Evolutionary conservation across 2,888 invertebrate species (phyloP), one percentile per base, ranked within the genome.

Genomic region (Ormyrus thymus): DNA sequence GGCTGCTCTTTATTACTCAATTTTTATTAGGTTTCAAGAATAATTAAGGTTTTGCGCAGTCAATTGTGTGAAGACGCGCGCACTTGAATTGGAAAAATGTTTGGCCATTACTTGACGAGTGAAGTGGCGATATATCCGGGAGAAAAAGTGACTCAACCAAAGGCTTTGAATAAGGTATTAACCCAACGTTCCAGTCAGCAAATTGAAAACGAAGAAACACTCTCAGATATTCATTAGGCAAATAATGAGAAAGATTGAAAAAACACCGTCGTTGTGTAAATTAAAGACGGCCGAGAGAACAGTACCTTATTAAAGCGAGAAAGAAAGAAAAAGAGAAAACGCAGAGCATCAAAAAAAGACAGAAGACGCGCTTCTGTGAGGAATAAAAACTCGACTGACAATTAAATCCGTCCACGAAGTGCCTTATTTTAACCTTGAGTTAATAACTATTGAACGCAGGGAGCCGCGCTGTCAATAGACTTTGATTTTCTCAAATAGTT

Each of bases 211-310:
- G 61, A 69, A 29, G 62, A 69, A 55, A 48, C 76, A 51, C 69
- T 55, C 55, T 76, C 55, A 15, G 76, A 29, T 62, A 76, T 76
- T 76, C 76, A 69, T 76, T 76, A 70, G 70, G 64, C 64, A 64
- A 76, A 64, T 76, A 76, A 76, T 58, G 76, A 70, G 45, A 7
- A 11, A 48, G 58, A 64, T 29, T 15, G 64, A 64, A 70, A 29
- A 62, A 62, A 70, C 46, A 62, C 13, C 13, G 1, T 29, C 1
- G 50, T 46, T 50, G 56, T 64, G 69, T 51, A 70, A 76, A 76
- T 76, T 76, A 51, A 64, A 76, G 76, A 64, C 58, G 68, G 5
- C 11, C 13, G 69, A 69, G 76, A 55, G 50, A 66, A 62, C 29
- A 77, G 59, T 51, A 10, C 65, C 66, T 75, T 68, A 55, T 68